phyloP scores from a whole-genome alignment of 2,888 invertebrate genomes.

The Tillus elongatus region DNA sequence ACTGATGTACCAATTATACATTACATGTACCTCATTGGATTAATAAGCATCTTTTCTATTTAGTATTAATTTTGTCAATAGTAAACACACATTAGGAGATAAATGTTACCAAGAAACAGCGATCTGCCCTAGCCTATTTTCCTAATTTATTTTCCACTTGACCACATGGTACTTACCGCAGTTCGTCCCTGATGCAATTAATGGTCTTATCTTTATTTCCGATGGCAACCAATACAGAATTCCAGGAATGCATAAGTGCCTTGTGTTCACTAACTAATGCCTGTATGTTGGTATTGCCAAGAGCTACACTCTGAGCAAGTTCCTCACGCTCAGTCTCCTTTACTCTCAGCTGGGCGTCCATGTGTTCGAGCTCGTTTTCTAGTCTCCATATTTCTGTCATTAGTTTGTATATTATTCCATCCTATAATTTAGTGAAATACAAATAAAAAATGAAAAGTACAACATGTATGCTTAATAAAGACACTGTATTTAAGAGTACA shows the following conservation, averaged over 20 bases:
- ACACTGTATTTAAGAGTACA: too few relatives aligned
- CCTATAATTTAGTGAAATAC: conserved; percentile 33
- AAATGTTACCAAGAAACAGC: background rate
- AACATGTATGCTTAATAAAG: conserved; percentile 7
- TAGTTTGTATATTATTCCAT: conserved; percentile 58
- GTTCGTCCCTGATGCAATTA: conserved; percentile 52
- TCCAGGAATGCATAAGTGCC: conserved; percentile 63
- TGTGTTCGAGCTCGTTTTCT: conserved; percentile 55
- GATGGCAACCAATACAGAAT: conserved; percentile 62
- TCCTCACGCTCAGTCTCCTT: conserved; percentile 55
- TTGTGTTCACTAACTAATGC: conserved; percentile 61
- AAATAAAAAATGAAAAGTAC: background rate
- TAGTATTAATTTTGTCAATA: too few relatives aligned
- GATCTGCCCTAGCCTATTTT: background rate
- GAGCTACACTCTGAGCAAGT: conserved; percentile 50
- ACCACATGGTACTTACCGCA: conserved; percentile 43
- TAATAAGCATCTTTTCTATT: too few relatives aligned
- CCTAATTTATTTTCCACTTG: conserved; percentile 7
- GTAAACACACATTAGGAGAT: conserved; percentile 11
- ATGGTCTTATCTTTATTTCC: conserved; percentile 58
- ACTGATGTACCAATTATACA: too few relatives aligned
- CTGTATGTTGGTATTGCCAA: conserved; percentile 65
- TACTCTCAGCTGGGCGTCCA: conserved; percentile 55
- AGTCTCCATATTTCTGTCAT: conserved; percentile 62
- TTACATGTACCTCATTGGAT: too few relatives aligned